These are phyloP conservation scores for Prionace glauca DNA, from an alignment of 2,797 vertebrate species.

Conservation along the genomic window DNA sequence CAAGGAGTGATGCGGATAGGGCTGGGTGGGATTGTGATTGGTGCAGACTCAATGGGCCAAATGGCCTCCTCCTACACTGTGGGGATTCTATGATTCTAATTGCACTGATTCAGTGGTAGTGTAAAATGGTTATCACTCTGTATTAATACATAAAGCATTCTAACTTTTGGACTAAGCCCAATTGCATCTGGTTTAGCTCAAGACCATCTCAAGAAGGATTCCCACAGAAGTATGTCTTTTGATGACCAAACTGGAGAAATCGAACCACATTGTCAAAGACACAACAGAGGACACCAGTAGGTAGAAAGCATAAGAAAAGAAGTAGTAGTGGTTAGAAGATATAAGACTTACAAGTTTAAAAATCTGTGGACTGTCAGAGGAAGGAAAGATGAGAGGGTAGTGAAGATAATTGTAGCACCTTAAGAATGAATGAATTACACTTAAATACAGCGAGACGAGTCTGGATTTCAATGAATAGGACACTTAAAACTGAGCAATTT, in stretches of 20 bases:
- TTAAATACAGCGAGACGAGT: background rate
- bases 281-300: background rate
- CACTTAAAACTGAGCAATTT: background rate
- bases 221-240: background rate
- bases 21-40: no score
- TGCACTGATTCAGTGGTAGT: background rate
- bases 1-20: no score
- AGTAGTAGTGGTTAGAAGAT: background rate
- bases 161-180: background rate
- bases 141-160: background rate
- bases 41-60: no score
- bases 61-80: no score
- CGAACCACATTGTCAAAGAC: background rate
- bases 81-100: background rate
- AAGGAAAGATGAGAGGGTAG: background rate
- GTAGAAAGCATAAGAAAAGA: background rate
- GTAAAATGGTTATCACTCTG: background rate
- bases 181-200: background rate
- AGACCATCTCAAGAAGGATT: background rate
- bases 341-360: background rate
- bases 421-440: background rate
- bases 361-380: background rate
- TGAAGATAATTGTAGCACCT: background rate
- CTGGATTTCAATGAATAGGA: background rate
- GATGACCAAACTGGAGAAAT: background rate